Conservation (phyloP, 2,888 invertebrate species). For the Xestobium rufovillosum region DNA sequence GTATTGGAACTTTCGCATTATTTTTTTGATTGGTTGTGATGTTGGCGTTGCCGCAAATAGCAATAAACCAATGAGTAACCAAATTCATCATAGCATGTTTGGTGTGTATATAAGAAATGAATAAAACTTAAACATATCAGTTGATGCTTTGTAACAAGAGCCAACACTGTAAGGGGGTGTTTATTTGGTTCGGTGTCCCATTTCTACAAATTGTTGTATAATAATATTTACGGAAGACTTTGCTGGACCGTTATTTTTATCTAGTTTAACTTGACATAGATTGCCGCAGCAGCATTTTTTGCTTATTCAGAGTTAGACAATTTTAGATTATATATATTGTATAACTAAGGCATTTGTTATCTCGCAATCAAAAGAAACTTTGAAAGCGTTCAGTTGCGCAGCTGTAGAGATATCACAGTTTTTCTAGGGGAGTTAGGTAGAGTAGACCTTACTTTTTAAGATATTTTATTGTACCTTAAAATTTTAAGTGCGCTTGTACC, state of each 20-base stretch:
- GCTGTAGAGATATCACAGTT: constrained; percentile 11
- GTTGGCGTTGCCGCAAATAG: constrained; percentile 34
- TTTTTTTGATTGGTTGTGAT: constrained; percentile 20
- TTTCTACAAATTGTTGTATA: too few species aligned
- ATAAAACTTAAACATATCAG: constrained; percentile 34
- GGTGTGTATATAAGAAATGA: constrained; percentile 26
- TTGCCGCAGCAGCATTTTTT: constrained; percentile 25
- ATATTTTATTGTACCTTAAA: constrained; percentile 33
- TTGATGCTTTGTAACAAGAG: constrained; percentile 30
- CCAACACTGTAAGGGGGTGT: constrained; percentile 27
- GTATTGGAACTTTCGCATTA: too few species aligned
- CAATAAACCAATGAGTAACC: constrained; percentile 39
- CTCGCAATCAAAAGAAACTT: constrained; percentile 36
- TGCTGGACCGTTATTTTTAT: constrained; percentile 1
- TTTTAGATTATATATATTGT: constrained; percentile 27
- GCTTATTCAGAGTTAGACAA: constrained; percentile 32
- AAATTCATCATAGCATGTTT: constrained; percentile 24
- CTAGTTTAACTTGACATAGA: too few species aligned
- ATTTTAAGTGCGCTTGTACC: constrained; percentile 30
- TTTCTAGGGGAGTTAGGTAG: constrained; percentile 16
- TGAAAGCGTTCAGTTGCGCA: constrained; percentile 32
- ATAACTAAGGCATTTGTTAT: constrained; percentile 42
- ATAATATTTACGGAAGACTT: too few species aligned
- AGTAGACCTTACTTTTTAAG: too few species aligned
- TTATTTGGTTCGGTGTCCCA: too few species aligned